Percentiles rank a stretch among this genome's conserved stretches.
Conservation (phyloP, 2,113 vertebrate species). For the Hippocampus abdominalis region DNA sequence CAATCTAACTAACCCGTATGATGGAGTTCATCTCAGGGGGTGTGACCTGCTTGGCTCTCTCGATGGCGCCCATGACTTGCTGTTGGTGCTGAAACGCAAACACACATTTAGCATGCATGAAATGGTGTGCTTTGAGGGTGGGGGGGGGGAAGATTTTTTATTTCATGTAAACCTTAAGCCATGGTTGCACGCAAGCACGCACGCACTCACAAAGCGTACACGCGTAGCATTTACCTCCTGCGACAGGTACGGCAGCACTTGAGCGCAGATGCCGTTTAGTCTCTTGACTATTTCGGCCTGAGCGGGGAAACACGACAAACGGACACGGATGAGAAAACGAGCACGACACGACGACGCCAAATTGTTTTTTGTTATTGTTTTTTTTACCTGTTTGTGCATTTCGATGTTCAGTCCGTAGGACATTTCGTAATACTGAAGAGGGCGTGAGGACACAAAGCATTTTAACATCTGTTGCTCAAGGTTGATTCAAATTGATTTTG, state of each 20-base stretch:
- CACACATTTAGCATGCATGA: too few relatives aligned
- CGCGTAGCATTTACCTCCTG: constrained; percentile 81
- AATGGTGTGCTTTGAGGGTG: too few relatives aligned
- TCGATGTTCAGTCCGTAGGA: constrained; percentile 96
- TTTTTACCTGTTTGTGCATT: constrained; percentile 95
- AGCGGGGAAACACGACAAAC: neutral
- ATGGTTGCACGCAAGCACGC: neutral
- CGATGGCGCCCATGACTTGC: constrained; percentile 95
- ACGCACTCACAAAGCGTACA: neutral
- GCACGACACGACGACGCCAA: neutral
- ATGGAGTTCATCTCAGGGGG: constrained; percentile 98
- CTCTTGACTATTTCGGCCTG: constrained; percentile 98
- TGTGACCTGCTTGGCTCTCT: constrained; percentile 95
- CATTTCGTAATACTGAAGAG: constrained; percentile 91
- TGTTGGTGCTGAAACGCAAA: constrained; percentile 84
- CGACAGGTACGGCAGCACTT: constrained; percentile 95
- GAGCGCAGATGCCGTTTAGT: constrained; percentile 95
- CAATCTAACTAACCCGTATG: constrained; percentile 79
- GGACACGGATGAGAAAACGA: neutral
- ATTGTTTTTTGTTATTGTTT: neutral
- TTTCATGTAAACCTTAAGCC: too few relatives aligned
- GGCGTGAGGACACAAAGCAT: neutral
- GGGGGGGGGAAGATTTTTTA: too few relatives aligned
- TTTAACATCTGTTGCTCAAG: neutral
- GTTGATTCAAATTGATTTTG: neutral